Base-by-base conservation (phyloP, 2,113 vertebrate species). In the Megalops atlanticus region DNA sequence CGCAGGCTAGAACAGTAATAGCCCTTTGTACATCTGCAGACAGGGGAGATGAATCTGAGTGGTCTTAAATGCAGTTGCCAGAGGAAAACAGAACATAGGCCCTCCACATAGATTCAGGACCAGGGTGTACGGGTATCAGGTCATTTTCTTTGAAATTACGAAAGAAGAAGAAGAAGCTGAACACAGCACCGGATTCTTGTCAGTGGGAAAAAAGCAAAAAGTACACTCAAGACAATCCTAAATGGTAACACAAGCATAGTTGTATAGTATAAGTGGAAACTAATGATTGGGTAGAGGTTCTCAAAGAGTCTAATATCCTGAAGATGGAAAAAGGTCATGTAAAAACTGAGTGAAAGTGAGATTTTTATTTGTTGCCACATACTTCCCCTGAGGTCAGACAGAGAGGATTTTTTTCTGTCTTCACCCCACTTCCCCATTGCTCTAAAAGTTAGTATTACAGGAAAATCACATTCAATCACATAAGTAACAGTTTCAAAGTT, bases 301-400 rank as follows among this genome's bases (percentile, higher is more conserved):
- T 70, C 31, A n/a, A 15, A 58, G 58, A 39, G 14, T 45, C 77
- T 33, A 43, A 70, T 40, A 35, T 33, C 18, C 77, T 43, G 16
- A 27, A 47, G 77, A 43, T 31, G 39, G 54, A 49, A 79, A 18
- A 40, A 31, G 64, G 39, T 40, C 58, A 69, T 79, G 52, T 35
- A 54, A 49, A 54, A 77, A 24, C 49, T 0, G 76, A 77, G 49
- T 70, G 40, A 79, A 33, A 54, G 18, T 54, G 16, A 54, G 2
- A 54, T 87, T 87, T 82, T 86, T n/a, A 86, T 83, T 69, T 52
- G 27, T 71, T 11, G 68, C 83, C 81, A 85, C 82, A 80, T 87
- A 58, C n/a, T 64, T 83, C 81, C 31, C 64, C 81, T 47, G 27
- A 74, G 79, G 49, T n/a, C 12, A 12, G 38, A 27, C 24, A 64